Evolutionary conservation across 2,888 invertebrate genomes (phyloP).

Genomic region (Lottia scabra): DNA sequence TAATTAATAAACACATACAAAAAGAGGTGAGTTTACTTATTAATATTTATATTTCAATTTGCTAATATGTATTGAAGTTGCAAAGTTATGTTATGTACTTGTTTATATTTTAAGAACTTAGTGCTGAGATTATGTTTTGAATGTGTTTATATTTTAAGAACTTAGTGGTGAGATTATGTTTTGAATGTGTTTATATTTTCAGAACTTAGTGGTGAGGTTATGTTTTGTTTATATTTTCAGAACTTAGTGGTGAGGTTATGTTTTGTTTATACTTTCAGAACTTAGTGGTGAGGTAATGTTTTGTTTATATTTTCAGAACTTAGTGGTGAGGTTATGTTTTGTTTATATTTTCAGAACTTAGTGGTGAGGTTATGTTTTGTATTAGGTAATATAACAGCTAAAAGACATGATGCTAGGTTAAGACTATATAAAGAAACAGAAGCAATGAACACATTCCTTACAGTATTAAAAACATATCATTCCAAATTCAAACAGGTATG

Average conservation of each 20-base stretch:
- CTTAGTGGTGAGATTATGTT: no score
- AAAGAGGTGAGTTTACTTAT: slow-evolving; percentile 71
- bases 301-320: slow-evolving; percentile 71
- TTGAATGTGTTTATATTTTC: background rate
- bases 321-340: no score
- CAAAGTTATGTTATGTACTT: no score
- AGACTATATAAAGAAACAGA: slow-evolving; percentile 60
- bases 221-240: background rate
- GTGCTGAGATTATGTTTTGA: background rate
- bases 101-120: background rate
- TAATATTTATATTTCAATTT: no score
- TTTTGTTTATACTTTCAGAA: background rate
- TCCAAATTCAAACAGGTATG: slow-evolving; percentile 58
- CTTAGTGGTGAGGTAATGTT: background rate
- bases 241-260: background rate
- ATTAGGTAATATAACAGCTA: slow-evolving; percentile 86
- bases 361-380: slow-evolving; percentile 84
- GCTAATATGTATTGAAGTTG: no score
- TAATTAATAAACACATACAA: slow-evolving; percentile 78
- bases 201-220: background rate
- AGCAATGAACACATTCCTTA: slow-evolving; percentile 59
- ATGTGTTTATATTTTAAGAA: slow-evolving; percentile 59
- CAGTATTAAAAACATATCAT: slow-evolving; percentile 61
- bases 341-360: slow-evolving; percentile 72
- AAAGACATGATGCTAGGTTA: slow-evolving; percentile 78